Evolutionary conservation across 2,113 vertebrate genomes (phyloP), one percentile per base, ranked within the genome.

Genomic region (Chinchilla lanigera): DNA sequence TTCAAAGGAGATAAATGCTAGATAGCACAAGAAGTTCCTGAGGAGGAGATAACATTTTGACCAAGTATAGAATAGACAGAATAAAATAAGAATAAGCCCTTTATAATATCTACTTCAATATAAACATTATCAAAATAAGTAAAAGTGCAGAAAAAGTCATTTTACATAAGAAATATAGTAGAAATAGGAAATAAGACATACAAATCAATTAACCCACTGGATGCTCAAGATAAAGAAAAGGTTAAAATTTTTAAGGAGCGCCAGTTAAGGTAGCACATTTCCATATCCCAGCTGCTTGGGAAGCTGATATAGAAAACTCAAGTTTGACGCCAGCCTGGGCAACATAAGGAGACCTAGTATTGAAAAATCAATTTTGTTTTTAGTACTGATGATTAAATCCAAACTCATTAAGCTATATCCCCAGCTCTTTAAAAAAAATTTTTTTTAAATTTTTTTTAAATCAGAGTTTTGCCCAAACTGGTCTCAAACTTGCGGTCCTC

Each of bases 41-140:
- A 87, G 6, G 91, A 73, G 33, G 50, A 58, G 47, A 58, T 60
- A 97, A 84, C 44, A 93, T 77, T 89, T 69, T 75, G 63, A 30
- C 60, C 44, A 84, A 90, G 28, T 44, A 54, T n/a, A 93, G 69
- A 28, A 54, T 54, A 35, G 19, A 60, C 26, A 80, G 35, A 96
- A 94, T 73, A 33, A 80, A 95, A 94, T n/a, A 22, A 86, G 52
- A 90, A 93, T 30, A n/a, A 89, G 77, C 1, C 26, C 77, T 69
- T 87, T 35, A 93, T 83, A 83, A 77, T 24, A 73, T 93, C 52
- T 67, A 35, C 28, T 20, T 92, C 56, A 88, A 95, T 58, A 85
- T 41, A 86, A 89, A 94, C 5, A 73, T 65, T 93, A 86, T 47
- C 61, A 84, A 65, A 97, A 88, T 19, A 96, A 60, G 52, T 28